Evolutionary conservation across 1,140 invertebrate species (phyloP), one percentile per base, ranked within the genome.

Genomic region (Calephelis virginiensis): DNA sequence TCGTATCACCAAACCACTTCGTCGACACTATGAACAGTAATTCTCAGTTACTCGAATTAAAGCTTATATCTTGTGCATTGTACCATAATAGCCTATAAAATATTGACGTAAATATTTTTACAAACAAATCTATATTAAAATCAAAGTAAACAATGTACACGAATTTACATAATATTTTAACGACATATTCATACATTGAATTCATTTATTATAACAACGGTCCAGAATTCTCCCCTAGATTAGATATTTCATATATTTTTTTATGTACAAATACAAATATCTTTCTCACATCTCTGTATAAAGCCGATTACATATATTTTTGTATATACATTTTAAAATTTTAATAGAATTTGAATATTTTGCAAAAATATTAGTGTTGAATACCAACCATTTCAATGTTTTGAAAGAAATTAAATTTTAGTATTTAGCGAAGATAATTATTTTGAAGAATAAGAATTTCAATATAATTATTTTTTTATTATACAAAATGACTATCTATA

Each of bases 21-120:
- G 40, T 43, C 5, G 0, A 43, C 40, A 43, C 5, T 43, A 53
- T 53, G 14, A 13, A 28, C 49, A 28, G 49, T 17, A 28, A 14
- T 17, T 9, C 40, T 53, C 14, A 53, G 17, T 28, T 53, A 53
- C 49, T 17, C 49, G 14, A 53, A 53, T 53, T 53, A 53, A 53
- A 53, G 49, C 49, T 53, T 53, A 28, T 53, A 50, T 53, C 14
- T 53, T 53, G 49, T 53, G 49, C 49, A 53, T 53, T 53, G 8
- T 53, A n/a, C 14, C 49, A 14, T 53, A 17, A 53, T 53, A 9
- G 14, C 49, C 49, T 53, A 9, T 17, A 53, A 53, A 28, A 10
- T 17, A 53, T 9, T 8, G 40, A 9, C 7, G 40, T 6, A 43
- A 43, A 43, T 43, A 43, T 43, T 43, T 43, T 43, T 28, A 28